Evolutionary conservation across 2,113 vertebrate genomes (phyloP), one percentile per base, ranked within the genome.

Genomic region (Sinocyclocheilus anophthalmus): DNA sequence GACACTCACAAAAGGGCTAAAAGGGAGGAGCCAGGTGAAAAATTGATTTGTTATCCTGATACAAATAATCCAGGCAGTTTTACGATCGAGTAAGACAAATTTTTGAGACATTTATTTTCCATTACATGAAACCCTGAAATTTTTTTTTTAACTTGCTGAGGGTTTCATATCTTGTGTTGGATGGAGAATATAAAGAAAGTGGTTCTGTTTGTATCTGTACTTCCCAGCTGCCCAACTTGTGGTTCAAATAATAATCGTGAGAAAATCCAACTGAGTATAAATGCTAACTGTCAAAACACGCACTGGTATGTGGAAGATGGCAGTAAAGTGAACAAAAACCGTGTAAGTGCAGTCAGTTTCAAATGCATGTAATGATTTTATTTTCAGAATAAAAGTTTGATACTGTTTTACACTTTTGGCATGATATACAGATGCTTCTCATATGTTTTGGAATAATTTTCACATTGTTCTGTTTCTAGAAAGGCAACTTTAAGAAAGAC

Each of bases 281-380:
- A 91, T 88, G 7, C 0, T 3, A 30, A 67, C 45, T 95, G 94
- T 75, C 87, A 88, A 22, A 78, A 88, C 0, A 88, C 92, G 3
- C 76, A 90, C 55, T 95, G 94, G 94, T 90, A 85, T 83, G 90
- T 92, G 48, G 91, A 94, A 81, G 89, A 90, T 6, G 37, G 10
- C 70, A 6, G 13, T 2, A 0, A 53, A 11, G 0, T 26, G 87
- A 22, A 14, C 1, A 1, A 11, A 9, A 0, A 5, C 4, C 0
- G 2, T 0, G 80, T 33, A 81, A 18, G 24, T 50, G 6, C 26
- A 33, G 26, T 45, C 37, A 7, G 1, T 67, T 26, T 67, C 24
- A 30, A 26, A 67, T 6, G 22, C 9, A 22, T 30, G n/a, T 18
- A 20, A 8, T 75, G 22, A 76, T 24, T 24, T 48, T 14, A 48